These are phyloP conservation scores for Rhinopomastus cyanomelas DNA, from an alignment of 2,113 vertebrate species.

Conservation along the genomic window DNA sequence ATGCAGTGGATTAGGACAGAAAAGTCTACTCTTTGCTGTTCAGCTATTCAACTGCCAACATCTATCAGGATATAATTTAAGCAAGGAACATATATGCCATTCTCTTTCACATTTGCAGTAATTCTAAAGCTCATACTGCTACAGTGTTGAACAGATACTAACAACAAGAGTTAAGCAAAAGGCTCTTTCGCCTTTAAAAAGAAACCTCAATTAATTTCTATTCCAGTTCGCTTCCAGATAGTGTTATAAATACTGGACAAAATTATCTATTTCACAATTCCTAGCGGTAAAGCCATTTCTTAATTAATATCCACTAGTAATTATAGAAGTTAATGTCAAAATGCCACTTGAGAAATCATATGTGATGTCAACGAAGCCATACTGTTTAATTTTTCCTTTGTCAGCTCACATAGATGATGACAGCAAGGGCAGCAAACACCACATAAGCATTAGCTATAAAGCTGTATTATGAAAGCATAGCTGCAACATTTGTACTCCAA, in stretches of 20 bases:
- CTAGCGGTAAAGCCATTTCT: background rate
- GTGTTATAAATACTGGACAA: background rate
- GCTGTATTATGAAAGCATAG: constrained; percentile 11
- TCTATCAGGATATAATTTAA: background rate
- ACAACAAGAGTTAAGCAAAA: background rate
- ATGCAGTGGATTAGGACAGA: background rate
- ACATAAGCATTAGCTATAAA: background rate
- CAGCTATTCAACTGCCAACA: background rate
- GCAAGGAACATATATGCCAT: background rate
- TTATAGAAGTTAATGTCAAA: background rate
- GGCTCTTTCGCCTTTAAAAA: background rate
- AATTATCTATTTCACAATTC: background rate
- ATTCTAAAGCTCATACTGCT: background rate
- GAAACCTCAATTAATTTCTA: background rate
- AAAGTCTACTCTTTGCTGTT: background rate
- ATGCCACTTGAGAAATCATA: background rate
- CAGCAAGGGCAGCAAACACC: background rate
- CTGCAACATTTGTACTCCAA: constrained; percentile 8
- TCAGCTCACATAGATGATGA: background rate
- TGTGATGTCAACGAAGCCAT: background rate
- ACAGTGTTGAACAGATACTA: background rate
- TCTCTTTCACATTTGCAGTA: background rate
- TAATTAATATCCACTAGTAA: background rate
- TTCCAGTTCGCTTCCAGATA: background rate
- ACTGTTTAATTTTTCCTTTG: background rate